A percentile compares a stretch with the other conserved stretches of the same genome.
Evolutionary conservation across 2,888 invertebrate species (phyloP).

Genomic region (Trisateles emortualis): DNA sequence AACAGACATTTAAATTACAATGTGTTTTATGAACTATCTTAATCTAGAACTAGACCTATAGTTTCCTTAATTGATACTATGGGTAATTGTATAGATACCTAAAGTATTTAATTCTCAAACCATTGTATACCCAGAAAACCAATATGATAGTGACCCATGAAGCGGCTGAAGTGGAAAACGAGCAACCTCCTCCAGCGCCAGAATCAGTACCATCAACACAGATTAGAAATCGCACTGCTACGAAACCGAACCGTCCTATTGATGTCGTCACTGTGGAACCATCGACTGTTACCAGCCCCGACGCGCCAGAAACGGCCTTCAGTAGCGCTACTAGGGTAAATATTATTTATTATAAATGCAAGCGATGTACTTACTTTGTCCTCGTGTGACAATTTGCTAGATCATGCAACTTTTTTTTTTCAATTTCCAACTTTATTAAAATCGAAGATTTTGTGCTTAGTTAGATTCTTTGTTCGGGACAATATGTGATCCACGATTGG

Average conservation of each 20-base stretch:
- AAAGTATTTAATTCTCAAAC: neutral
- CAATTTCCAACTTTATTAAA: too few relatives aligned
- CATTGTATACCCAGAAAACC: slow-evolving; percentile 63
- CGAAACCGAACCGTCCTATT: slow-evolving; percentile 75
- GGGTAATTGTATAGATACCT: too few relatives aligned
- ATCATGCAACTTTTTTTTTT: too few relatives aligned
- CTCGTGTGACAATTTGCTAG: too few relatives aligned
- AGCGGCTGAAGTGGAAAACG: slow-evolving; percentile 73
- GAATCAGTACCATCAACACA: slow-evolving; percentile 33
- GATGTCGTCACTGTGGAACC: slow-evolving; percentile 88
- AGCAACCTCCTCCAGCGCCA: slow-evolving; percentile 53
- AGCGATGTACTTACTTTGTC: neutral
- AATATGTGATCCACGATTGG: too few relatives aligned
- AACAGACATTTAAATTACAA: too few relatives aligned
- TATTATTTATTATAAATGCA: neutral
- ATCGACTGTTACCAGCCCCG: slow-evolving; percentile 71
- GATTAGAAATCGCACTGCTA: slow-evolving; percentile 66
- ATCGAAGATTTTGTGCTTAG: too few relatives aligned
- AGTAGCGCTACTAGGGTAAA: slow-evolving; percentile 88
- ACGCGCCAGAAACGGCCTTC: slow-evolving; percentile 87
- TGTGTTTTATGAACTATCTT: too few relatives aligned
- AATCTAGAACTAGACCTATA: too few relatives aligned
- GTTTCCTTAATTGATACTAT: too few relatives aligned
- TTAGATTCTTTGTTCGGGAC: too few relatives aligned
- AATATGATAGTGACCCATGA: slow-evolving; percentile 68